Evolutionary conservation across 1,140 invertebrate species (phyloP).

Genomic region (Arion vulgaris): DNA sequence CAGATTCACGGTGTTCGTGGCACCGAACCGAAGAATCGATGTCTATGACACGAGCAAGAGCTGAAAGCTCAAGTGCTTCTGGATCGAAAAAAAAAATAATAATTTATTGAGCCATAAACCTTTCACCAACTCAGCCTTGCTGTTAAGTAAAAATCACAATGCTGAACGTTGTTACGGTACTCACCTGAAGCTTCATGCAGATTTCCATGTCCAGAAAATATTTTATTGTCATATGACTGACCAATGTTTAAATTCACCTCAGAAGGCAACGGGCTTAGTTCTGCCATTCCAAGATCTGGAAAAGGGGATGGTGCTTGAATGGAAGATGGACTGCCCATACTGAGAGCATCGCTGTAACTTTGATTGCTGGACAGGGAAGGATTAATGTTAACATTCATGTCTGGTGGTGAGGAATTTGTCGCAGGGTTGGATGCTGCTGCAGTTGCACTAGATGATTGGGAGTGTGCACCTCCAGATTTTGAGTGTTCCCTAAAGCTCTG

Average conservation of each 20-base stretch:
- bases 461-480: slow-evolving; percentile 36
- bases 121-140: too few species aligned
- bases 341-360: background rate
- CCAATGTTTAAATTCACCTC: slow-evolving; percentile 6
- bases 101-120: too few species aligned
- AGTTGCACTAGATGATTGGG: background rate
- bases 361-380: background rate
- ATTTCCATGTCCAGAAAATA: slow-evolving; percentile 1
- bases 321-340: slow-evolving; percentile 16
- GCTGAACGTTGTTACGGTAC: too few species aligned
- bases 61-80: too few species aligned
- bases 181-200: slow-evolving; percentile 16
- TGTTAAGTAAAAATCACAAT: too few species aligned
- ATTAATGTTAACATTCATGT: background rate
- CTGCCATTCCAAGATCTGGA: slow-evolving; percentile 24
- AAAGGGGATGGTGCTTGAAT: slow-evolving; percentile 25
- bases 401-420: background rate
- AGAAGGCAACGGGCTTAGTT: slow-evolving; percentile 11
- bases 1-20: too few species aligned
- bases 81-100: too few species aligned
- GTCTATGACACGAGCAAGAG: too few species aligned
- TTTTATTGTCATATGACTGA: slow-evolving; percentile 2
- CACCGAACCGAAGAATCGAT: too few species aligned
- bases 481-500: slow-evolving; percentile 65
- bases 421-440: slow-evolving; percentile 7